A percentile compares a stretch with the other conserved stretches of the same genome.
Conservation (phyloP, 2,888 invertebrate species). For the Teleogryllus oceanicus region DNA sequence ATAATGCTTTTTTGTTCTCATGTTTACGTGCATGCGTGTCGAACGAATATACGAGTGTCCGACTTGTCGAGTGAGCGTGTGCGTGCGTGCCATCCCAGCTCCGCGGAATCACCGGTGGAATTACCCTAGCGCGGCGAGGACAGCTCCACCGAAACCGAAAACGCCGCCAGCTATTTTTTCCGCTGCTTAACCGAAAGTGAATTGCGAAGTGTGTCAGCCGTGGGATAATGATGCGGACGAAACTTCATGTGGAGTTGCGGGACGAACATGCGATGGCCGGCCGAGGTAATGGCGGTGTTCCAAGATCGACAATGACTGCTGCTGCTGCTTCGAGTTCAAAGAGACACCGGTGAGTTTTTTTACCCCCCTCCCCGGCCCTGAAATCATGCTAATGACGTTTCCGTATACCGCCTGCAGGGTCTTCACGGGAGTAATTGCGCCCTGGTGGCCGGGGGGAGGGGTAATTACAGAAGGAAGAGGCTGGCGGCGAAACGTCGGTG, state of each 20-base stretch:
- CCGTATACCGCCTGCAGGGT: conserved; percentile 7
- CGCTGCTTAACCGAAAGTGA: conserved; percentile 3
- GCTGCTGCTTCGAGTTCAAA: neutral
- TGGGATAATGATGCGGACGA: neutral
- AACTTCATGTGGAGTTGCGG: neutral
- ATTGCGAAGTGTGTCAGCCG: neutral
- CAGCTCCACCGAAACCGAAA: too few relatives aligned
- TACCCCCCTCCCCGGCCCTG: neutral
- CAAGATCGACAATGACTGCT: neutral
- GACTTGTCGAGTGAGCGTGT: too few relatives aligned
- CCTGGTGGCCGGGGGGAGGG: neutral
- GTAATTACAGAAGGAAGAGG: neutral
- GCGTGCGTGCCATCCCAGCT: too few relatives aligned
- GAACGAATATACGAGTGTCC: too few relatives aligned
- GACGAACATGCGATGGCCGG: neutral
- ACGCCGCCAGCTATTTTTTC: neutral
- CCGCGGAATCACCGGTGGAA: too few relatives aligned
- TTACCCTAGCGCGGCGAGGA: too few relatives aligned
- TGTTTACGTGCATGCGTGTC: too few relatives aligned
- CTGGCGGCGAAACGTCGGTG: neutral
- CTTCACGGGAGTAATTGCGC: neutral
- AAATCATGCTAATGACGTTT: neutral
- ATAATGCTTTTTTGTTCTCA: too few relatives aligned
- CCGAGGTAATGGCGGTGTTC: neutral
- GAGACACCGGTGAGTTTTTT: neutral